Evolutionary conservation across 2,113 vertebrate genomes (phyloP).

Genomic region (Oceanodroma tethys): DNA sequence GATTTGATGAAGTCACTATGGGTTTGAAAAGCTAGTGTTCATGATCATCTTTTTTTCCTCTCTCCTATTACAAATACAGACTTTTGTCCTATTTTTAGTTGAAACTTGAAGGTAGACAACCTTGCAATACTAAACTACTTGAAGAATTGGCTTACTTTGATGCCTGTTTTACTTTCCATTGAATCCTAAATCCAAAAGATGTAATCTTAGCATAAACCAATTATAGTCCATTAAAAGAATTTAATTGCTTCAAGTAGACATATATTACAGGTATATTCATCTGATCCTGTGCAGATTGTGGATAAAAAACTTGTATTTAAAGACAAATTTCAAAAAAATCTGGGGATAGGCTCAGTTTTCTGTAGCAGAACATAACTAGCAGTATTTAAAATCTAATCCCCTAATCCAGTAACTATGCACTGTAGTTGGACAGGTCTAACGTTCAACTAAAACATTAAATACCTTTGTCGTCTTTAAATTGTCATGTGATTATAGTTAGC

Average conservation of each 20-base stretch:
- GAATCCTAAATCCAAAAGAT: neutral
- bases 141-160: neutral
- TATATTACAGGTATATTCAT: neutral
- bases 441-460: neutral
- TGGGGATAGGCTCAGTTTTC: neutral
- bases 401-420: neutral
- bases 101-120: neutral
- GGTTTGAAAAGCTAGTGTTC: neutral
- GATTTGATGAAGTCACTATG: neutral
- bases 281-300: neutral
- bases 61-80: neutral
- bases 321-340: neutral
- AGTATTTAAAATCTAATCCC: neutral
- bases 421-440: neutral
- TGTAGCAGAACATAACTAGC: neutral
- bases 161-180: neutral
- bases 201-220: neutral
- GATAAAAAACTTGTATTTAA: neutral
- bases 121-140: neutral
- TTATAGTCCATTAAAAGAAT: neutral
- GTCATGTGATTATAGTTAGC: neutral
- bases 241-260: neutral
- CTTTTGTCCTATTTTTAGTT: neutral
- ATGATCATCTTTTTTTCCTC: neutral
- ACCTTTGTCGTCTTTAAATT: neutral